These are phyloP conservation scores for Subacronicta megacephala DNA, from an alignment of 2,888 invertebrate genomes.

Conservation along the genomic window DNA sequence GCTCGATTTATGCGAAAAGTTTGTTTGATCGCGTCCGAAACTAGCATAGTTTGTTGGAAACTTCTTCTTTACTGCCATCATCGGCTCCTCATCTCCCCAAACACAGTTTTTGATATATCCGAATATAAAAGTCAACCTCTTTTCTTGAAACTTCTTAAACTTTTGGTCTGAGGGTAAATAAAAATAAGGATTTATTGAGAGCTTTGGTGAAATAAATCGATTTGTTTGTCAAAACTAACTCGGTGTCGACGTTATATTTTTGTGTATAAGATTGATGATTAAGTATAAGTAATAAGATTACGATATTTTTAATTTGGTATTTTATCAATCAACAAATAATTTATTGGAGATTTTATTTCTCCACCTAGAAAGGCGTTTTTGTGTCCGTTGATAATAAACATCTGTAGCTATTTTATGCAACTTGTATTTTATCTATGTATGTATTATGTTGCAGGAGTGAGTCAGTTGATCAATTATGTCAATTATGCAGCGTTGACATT, in stretches of 20 bases:
- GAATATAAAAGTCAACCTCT: conserved; percentile 58
- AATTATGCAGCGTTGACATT: no score
- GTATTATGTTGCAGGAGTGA: no score
- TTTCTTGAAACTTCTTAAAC: conserved; percentile 42
- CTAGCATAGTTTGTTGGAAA: conserved; percentile 68
- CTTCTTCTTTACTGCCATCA: conserved; percentile 56
- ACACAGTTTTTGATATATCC: conserved; percentile 63
- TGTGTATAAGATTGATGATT: conserved; percentile 18
- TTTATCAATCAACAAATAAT: no score
- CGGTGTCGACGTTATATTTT: conserved; percentile 19
- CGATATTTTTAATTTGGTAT: no score
- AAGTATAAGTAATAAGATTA: conserved; percentile 13
- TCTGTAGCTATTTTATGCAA: no score
- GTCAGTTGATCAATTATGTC: no score
- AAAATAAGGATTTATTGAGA: conserved; percentile 45
- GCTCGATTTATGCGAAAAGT: conserved; percentile 80
- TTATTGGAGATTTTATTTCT: no score
- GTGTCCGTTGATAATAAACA: no score
- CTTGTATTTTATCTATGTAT: no score
- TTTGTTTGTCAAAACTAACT: conserved; percentile 34
- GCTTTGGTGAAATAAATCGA: conserved; percentile 21
- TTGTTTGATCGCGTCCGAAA: conserved; percentile 69
- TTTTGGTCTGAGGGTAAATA: conserved; percentile 51
- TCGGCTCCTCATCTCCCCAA: conserved; percentile 61
- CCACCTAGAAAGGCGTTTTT: no score